These are phyloP conservation scores for Drosophila novamexicana DNA, from an alignment of 1,140 invertebrate genomes.

Conservation along the genomic window DNA sequence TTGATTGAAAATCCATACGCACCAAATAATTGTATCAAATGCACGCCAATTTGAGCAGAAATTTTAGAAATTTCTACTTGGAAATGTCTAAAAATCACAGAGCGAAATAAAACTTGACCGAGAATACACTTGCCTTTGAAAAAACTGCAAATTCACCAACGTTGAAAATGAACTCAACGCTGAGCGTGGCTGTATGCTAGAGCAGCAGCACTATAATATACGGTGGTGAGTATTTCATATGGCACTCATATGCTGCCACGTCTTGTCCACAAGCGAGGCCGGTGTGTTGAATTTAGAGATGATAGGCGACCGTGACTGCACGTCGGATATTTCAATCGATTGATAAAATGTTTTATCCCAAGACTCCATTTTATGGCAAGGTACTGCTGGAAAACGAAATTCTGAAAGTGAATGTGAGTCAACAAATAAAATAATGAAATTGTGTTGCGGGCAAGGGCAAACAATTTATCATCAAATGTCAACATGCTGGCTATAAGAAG, in stretches of 20 bases:
- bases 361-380: constrained; percentile 71
- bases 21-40: constrained; percentile 74
- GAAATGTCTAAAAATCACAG: constrained; percentile 84
- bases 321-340: constrained; percentile 26
- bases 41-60: constrained; percentile 72
- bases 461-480: neutral
- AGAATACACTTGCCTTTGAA: constrained; percentile 79
- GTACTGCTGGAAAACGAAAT: constrained; percentile 70
- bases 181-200: constrained; percentile 27
- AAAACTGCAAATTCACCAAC: constrained; percentile 78
- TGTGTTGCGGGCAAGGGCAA: neutral
- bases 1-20: constrained; percentile 61
- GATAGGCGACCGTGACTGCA: constrained; percentile 22
- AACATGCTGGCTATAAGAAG: constrained; percentile 1
- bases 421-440: neutral
- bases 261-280: constrained; percentile 60
- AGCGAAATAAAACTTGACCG: constrained; percentile 82
- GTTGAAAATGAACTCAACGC: constrained; percentile 24
- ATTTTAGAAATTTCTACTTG: constrained; percentile 78
- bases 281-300: constrained; percentile 53
- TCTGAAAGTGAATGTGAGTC: constrained; percentile 75
- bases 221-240: constrained; percentile 41
- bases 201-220: constrained; percentile 23
- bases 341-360: constrained; percentile 74
- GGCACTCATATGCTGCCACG: constrained; percentile 64